Conservation (phyloP, 2,888 invertebrate species). For the Lasius fuliginosus region DNA sequence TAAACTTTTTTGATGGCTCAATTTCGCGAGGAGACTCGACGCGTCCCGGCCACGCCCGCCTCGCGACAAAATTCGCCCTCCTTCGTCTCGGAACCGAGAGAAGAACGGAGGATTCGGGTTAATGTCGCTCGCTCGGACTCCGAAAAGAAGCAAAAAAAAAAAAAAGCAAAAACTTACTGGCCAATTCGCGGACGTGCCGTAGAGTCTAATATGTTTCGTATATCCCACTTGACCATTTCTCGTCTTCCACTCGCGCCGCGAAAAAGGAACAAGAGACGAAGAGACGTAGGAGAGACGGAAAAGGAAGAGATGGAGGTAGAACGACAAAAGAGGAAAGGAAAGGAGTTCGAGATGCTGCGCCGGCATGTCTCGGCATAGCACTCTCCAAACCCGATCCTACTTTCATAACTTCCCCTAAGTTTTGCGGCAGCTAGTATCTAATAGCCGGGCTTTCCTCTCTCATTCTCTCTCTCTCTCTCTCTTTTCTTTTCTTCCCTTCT, state of each 20-base stretch:
- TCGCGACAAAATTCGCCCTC: constrained; percentile 42
- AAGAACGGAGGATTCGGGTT: constrained; percentile 68
- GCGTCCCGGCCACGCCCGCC: constrained; percentile 36
- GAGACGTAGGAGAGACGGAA: not conserved
- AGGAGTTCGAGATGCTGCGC: constrained; percentile 49
- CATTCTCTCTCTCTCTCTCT: constrained; percentile 9
- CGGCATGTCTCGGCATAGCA: constrained; percentile 67
- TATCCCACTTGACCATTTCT: constrained; percentile 69
- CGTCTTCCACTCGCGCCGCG: constrained; percentile 42
- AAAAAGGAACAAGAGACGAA: constrained; percentile 25
- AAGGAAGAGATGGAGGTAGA: constrained; percentile 18
- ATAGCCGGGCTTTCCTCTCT: constrained; percentile 73
- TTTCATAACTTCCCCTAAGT: constrained; percentile 83
- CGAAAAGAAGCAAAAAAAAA: constrained; percentile 37
- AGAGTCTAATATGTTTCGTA: constrained; percentile 82
- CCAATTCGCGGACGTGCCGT: constrained; percentile 80
- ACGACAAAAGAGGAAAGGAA: not conserved
- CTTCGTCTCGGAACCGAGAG: constrained; percentile 14
- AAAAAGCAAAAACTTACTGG: constrained; percentile 74
- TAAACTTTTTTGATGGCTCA: constrained; percentile 83
- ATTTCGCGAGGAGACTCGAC: constrained; percentile 73
- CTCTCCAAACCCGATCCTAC: constrained; percentile 80
- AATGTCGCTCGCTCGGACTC: constrained; percentile 68
- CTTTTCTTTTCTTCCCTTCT: not conserved
- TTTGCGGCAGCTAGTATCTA: constrained; percentile 81